Evolutionary conservation across 2,113 vertebrate genomes (phyloP).

Genomic region (Trematocara marginatum): DNA sequence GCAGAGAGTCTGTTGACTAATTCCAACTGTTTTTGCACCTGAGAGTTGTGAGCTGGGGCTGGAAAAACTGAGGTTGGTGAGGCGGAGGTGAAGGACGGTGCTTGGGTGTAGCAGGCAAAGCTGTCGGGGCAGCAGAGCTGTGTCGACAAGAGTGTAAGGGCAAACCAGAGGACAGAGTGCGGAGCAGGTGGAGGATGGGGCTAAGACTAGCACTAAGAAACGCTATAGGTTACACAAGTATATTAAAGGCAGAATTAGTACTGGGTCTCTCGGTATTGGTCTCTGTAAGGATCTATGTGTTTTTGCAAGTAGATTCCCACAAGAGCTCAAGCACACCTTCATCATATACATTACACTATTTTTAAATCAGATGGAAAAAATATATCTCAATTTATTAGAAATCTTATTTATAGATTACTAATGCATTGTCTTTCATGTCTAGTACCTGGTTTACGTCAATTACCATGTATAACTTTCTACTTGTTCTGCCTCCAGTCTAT

Average conservation of each 20-base stretch:
- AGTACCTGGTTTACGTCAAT: constrained; percentile 32
- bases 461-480: constrained; percentile 48
- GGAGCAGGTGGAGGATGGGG: background rate
- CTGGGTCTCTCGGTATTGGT: accelerated
- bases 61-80: constrained; percentile 74
- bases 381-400: background rate
- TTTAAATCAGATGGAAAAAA: background rate
- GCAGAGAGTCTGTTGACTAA: constrained; percentile 73
- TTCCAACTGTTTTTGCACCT: constrained; percentile 81
- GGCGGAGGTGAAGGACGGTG: constrained; percentile 45
- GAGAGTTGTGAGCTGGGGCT: constrained; percentile 63
- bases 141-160: constrained; percentile 61
- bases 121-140: constrained; percentile 51
- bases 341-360: background rate
- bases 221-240: background rate
- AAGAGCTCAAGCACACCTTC: background rate
- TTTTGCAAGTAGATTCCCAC: background rate
- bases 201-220: background rate
- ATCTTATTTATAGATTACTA: background rate
- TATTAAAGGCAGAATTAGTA: background rate
- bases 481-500: constrained; percentile 27
- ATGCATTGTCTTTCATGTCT: background rate
- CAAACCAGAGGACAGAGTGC: constrained; percentile 45
- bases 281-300: background rate
- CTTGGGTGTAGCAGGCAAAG: constrained; percentile 40